Evolutionary conservation across 1,140 invertebrate species (phyloP).

Genomic region (Gonatopus flavifemur): DNA sequence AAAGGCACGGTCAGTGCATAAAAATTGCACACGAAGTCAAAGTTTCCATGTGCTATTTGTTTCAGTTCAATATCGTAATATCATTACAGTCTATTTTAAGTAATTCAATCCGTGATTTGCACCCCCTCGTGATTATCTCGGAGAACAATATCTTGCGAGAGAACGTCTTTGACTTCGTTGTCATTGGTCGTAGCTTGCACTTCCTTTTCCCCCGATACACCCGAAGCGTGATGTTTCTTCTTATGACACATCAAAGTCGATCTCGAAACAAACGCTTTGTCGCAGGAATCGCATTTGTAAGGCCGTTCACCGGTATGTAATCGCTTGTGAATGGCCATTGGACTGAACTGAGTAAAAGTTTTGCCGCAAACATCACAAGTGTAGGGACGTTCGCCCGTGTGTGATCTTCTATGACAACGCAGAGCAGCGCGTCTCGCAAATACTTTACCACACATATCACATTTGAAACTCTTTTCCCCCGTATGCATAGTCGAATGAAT

Average conservation of each 20-base stretch:
- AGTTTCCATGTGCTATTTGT: no score
- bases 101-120: conserved; percentile 29
- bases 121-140: conserved; percentile 24
- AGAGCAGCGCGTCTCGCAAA: conserved; percentile 72
- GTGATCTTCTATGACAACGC: conserved; percentile 68
- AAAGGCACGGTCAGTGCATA: no score
- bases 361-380: conserved; percentile 66
- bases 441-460: conserved; percentile 67
- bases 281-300: conserved; percentile 76
- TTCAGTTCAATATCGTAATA: no score
- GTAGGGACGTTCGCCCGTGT: conserved; percentile 71
- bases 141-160: conserved; percentile 23
- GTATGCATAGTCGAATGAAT: conserved; percentile 71
- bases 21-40: no score
- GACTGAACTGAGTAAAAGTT: conserved; percentile 67
- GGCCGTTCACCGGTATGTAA: conserved; percentile 80
- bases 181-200: conserved; percentile 24
- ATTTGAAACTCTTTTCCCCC: conserved; percentile 71
- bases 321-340: conserved; percentile 66
- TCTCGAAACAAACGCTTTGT: conserved; percentile 62
- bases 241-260: conserved; percentile 65
- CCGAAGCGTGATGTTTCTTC: conserved; percentile 57
- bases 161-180: conserved; percentile 16
- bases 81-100: no score
- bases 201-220: conserved; percentile 35